A percentile compares a stretch with the other conserved stretches of the same genome.
These are phyloP conservation scores for Xenops minutus DNA, from an alignment of 2,797 vertebrate genomes.

Conservation along the genomic window DNA sequence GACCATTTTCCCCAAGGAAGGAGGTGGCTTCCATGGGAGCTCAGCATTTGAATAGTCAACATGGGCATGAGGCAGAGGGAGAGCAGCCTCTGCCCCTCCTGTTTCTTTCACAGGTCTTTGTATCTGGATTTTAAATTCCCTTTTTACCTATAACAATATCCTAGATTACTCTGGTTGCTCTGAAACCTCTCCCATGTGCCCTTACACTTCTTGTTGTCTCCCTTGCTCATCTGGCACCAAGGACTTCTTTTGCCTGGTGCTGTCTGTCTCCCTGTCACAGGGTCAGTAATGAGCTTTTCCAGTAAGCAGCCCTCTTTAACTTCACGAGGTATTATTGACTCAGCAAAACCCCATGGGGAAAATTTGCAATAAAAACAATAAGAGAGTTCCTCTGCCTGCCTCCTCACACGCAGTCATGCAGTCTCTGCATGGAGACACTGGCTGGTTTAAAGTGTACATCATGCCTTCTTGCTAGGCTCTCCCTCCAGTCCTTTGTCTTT, in stretches of 20 bases:
- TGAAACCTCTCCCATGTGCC: background rate
- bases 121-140: background rate
- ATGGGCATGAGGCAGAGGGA: background rate
- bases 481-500: conserved; percentile 11
- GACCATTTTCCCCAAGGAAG: background rate
- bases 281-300: background rate
- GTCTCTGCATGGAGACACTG: background rate
- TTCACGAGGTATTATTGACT: background rate
- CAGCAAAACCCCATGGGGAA: background rate
- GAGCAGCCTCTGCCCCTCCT: background rate
- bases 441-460: background rate
- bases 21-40: background rate
- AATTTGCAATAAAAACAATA: background rate
- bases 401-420: background rate
- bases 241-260: background rate
- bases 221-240: background rate
- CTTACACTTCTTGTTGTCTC: background rate
- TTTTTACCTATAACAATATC: background rate
- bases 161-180: background rate
- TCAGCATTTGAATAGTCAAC: background rate
- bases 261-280: background rate
- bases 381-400: background rate
- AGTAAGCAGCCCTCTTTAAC: background rate
- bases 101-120: background rate
- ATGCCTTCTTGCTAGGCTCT: background rate